phyloP scores from a whole-genome alignment of 2,888 invertebrate genomes.

The Adelphocoris suturalis region DNA sequence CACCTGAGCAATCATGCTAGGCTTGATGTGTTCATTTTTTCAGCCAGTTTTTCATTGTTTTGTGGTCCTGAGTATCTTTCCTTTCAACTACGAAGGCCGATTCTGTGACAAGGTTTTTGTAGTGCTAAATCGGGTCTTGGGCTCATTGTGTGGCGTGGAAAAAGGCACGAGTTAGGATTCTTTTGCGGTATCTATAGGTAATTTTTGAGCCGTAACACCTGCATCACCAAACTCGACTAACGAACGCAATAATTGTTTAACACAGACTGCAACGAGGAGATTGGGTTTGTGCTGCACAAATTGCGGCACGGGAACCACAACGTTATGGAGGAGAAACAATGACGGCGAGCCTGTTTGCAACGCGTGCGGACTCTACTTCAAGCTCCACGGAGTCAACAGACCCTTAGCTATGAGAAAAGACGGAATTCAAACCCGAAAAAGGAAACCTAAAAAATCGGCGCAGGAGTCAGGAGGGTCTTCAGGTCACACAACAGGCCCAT shows the following conservation, averaged over 20 bases:
- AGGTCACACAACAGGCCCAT: constrained; percentile 75
- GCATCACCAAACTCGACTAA: too few relatives aligned
- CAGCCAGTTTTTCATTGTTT: too few relatives aligned
- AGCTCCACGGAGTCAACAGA: constrained; percentile 91
- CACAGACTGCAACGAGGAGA: constrained; percentile 81
- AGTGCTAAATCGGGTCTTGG: too few relatives aligned
- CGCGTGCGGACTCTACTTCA: constrained; percentile 89
- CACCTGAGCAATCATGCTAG: too few relatives aligned
- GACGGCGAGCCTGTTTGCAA: constrained; percentile 98
- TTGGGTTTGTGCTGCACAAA: constrained; percentile 78
- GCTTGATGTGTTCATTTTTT: too few relatives aligned
- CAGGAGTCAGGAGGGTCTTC: constrained; percentile 78
- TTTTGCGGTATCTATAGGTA: too few relatives aligned
- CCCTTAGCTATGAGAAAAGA: constrained; percentile 99
- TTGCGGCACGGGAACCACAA: constrained; percentile 94
- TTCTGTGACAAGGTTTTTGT: too few relatives aligned
- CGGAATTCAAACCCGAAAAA: constrained; percentile 97
- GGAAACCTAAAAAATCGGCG: constrained; percentile 90
- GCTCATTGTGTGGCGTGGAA: too few relatives aligned
- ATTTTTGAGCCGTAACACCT: too few relatives aligned
- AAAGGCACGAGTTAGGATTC: too few relatives aligned
- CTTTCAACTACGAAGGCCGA: too few relatives aligned
- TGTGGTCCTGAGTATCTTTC: too few relatives aligned
- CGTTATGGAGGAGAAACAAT: constrained; percentile 98
- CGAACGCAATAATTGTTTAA: neutral